Base-by-base conservation (phyloP, 2,113 vertebrate species). In the Hepsetus odoe region DNA sequence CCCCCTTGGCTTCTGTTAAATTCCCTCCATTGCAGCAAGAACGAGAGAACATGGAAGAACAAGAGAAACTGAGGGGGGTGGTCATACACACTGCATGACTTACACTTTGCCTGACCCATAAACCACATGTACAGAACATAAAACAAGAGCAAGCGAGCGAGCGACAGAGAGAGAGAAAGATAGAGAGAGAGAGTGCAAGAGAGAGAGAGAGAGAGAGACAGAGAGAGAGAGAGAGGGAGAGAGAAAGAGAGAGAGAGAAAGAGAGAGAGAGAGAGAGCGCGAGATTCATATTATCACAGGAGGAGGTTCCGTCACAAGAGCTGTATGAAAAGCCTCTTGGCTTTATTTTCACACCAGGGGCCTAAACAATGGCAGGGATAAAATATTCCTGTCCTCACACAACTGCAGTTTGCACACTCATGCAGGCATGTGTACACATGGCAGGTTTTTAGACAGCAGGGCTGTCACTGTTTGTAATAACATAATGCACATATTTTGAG, bases 311-410 rank as follows among this genome's bases (percentile, higher is more conserved):
- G 26, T 68, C 62, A 28, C 26, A 18, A 11, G 24, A 61, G 35
- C 16, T 33, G 20, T 32, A 72, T 72, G 28, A 76, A 68, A 72
- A 18, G 14, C 30, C 55, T 16, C 14, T 5, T 8, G 51, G 55
- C 55, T 46, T 59, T 51, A 26, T 28, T 51, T 20, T 30, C 61
- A 33, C 46, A 55, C 49, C 74, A 56, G 49, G 42, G 38, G 12
- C 8, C 30, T 18, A 12, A 77, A 77, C 76, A 62, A 35, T 77
- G 24, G 56, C 32, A 20, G 32, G 49, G 61, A 35, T n/a, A 66
- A 24, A 13, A 20, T 42, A 35, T 10, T 53, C 38, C 38, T 59
- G 11, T 28, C 33, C 26, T 33, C 16, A 46, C 51, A 76, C 20
- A 20, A 69, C 26, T 14, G 22, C 51, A 20, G 62, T 62, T 10